Evolutionary conservation across 2,113 vertebrate genomes (phyloP).

Genomic region (Aphelocoma coerulescens): DNA sequence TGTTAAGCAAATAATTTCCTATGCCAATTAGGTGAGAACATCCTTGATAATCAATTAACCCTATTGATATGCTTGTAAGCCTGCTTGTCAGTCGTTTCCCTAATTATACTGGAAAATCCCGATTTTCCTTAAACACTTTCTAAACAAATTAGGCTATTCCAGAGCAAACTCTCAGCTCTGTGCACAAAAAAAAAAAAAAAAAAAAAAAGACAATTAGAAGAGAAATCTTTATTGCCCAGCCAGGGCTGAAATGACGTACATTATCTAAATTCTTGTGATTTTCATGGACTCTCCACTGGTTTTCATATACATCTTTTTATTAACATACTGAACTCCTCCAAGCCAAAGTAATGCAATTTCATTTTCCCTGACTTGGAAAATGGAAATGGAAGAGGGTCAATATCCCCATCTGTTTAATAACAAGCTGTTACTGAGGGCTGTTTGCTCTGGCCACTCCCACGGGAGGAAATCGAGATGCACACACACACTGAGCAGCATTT

Average conservation of each 20-base stretch:
- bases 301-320: not conserved
- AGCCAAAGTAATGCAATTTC: not conserved
- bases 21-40: not conserved
- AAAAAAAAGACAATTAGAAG: not conserved
- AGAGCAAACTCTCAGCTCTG: not conserved
- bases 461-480: not conserved
- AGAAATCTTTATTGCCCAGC: not conserved
- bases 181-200: too few relatives aligned
- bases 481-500: not conserved
- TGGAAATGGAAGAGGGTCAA: not conserved
- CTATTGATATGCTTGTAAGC: not conserved
- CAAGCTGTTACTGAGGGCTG: not conserved
- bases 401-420: conserved; percentile 17
- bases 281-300: not conserved
- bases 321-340: not conserved
- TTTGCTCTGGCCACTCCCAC: not conserved
- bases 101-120: not conserved
- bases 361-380: not conserved
- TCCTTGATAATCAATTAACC: not conserved
- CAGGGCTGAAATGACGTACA: not conserved
- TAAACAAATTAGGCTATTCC: not conserved
- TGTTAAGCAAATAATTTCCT: not conserved
- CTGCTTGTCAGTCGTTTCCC: not conserved
- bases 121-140: not conserved
- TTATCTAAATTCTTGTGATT: not conserved